These are phyloP conservation scores for Oncorhynchus masou DNA, from an alignment of 2,113 vertebrate species.

Conservation along the genomic window DNA sequence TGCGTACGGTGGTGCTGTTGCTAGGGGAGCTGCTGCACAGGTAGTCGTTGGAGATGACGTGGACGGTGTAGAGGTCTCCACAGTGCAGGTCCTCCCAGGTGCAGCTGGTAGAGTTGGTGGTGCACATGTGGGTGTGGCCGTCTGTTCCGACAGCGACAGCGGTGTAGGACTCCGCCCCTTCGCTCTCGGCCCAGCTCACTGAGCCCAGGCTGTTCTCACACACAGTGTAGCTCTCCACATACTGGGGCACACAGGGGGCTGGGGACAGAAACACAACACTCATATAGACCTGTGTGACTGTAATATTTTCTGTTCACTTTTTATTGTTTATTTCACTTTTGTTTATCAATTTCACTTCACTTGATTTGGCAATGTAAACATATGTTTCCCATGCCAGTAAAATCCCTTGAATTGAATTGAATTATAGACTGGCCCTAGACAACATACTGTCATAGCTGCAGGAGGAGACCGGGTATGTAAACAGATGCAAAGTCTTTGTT, in stretches of 20 bases:
- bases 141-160: constrained; percentile 61
- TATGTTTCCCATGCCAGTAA: no score
- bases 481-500: no score
- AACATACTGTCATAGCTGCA: no score
- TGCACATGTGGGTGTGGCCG: constrained; percentile 49
- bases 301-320: no score
- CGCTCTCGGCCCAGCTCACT: constrained; percentile 64
- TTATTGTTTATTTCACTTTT: no score
- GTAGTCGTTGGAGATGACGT: constrained; percentile 51
- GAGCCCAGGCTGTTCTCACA: constrained; percentile 65
- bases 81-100: constrained; percentile 69
- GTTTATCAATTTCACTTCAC: no score
- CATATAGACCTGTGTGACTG: no score
- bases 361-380: no score
- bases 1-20: constrained; percentile 63
- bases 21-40: constrained; percentile 67
- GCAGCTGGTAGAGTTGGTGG: constrained; percentile 59
- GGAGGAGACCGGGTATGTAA: no score
- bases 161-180: constrained; percentile 65
- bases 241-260: constrained; percentile 69
- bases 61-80: constrained; percentile 64
- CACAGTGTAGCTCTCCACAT: constrained; percentile 46
- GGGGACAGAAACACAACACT: background rate
- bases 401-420: no score
- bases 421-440: background rate